Base-by-base conservation (phyloP, 2,113 vertebrate species). In the Indri indri region DNA sequence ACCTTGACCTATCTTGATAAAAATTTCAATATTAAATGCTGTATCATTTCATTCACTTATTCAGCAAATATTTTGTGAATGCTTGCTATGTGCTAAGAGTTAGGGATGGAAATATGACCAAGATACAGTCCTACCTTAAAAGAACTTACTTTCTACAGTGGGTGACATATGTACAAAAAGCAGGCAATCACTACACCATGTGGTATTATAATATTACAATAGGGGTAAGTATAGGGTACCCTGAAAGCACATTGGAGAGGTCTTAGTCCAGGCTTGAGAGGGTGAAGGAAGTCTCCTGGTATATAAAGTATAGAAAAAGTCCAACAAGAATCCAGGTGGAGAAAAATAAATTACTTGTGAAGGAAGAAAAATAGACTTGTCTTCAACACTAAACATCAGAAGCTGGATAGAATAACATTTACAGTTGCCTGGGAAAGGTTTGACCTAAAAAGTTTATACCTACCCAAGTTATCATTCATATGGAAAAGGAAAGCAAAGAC, bases 51-150 rank as follows among this genome's bases (percentile, higher is more conserved):
- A 87, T 74, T 92, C 32, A 92, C 65, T 57, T 93, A 74, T 65
- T 95, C 27, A 90, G 57, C 34, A 95, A 61, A 50, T 86, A 65
- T 68, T 87, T 83, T 88, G 34, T 90, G 87, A 76, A 79, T 95
- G 18, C 32, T 83, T 87, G 27, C 27, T 63, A 9, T 80, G 14
- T 68, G 40, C 50, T 87, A 61, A 90, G 27, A 81, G 6, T 89
- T 96, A 86, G n/a, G 25, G n/a, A 27, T 37, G 61, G 30, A 88
- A 91, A 54, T 32, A 71, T 45, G 70, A 94, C 16, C 8, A 83
- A 88, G 59, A 71, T 61, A 83, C 5, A 66, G 50, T 59, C 25
- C 40, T 90, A 90, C 59, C 40, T 71, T 80, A 88, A 91, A 88
- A 70, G 70, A 57, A 83, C 4, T 79, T 70, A 20, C 5, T 32